Evolutionary conservation across 2,113 vertebrate genomes (phyloP).

Genomic region (Actenoides hombroni): DNA sequence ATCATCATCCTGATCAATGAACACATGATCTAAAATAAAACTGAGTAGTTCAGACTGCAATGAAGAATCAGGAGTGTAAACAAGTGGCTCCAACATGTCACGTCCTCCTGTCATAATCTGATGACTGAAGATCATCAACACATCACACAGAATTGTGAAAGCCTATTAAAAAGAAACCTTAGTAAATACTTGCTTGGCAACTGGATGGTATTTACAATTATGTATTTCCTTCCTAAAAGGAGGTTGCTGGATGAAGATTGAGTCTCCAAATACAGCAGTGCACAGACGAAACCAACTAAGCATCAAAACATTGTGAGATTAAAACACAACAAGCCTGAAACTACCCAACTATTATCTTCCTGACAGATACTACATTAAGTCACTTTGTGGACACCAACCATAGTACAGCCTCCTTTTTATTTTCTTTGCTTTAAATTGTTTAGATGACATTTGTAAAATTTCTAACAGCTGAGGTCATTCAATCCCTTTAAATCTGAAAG

Average conservation of each 20-base stretch:
- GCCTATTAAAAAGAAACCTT: conserved; percentile 77
- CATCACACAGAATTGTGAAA: conserved; percentile 96
- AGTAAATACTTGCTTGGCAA: background rate
- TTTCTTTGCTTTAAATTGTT: background rate
- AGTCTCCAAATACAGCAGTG: background rate
- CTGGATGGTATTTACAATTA: background rate
- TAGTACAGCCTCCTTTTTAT: fast-evolving
- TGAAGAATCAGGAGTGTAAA: conserved; percentile 94
- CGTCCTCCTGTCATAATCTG: conserved; percentile 96
- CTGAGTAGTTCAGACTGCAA: conserved; percentile 93
- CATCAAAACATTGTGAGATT: background rate
- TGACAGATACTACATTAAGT: fast-evolving
- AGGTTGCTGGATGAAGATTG: background rate
- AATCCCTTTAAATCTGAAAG: background rate
- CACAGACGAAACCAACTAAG: background rate
- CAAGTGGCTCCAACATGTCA: conserved; percentile 92
- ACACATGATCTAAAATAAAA: conserved; percentile 98
- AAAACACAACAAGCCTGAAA: background rate
- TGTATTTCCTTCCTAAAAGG: background rate
- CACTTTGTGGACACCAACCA: background rate
- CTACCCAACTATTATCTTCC: background rate
- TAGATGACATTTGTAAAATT: background rate
- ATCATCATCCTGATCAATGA: conserved; percentile 98
- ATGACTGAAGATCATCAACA: conserved; percentile 99
- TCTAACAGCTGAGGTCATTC: background rate